Conservation (phyloP, 2,113 vertebrate species). For the Zeus faber region DNA sequence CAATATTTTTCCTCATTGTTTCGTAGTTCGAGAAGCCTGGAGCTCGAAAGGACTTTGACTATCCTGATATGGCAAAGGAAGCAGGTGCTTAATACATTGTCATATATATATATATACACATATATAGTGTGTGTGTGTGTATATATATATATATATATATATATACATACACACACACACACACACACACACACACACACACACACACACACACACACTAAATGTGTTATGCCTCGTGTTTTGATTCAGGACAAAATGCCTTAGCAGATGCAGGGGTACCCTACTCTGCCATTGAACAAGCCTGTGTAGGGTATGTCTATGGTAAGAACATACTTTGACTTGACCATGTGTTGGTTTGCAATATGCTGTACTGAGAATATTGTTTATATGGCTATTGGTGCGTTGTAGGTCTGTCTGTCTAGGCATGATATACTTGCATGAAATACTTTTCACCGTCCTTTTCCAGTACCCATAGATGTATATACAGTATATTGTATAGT, state of each 20-base stretch:
- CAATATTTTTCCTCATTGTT: too few species aligned
- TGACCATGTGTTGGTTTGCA: not conserved
- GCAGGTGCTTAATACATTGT: slow-evolving; percentile 78
- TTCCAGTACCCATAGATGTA: not conserved
- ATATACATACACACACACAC: not conserved
- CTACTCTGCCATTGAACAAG: slow-evolving; percentile 88
- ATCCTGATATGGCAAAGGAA: slow-evolving; percentile 93
- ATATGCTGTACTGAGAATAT: too few species aligned
- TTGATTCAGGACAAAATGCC: slow-evolving; percentile 81
- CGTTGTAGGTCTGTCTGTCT: too few species aligned
- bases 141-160: not conserved
- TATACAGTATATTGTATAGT: not conserved
- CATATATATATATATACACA: not conserved
- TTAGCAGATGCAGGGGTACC: slow-evolving; percentile 86
- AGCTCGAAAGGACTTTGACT: slow-evolving; percentile 71
- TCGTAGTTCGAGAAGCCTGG: slow-evolving; percentile 86
- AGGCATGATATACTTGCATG: too few species aligned
- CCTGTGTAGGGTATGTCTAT: slow-evolving; percentile 91
- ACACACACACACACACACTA: not conserved
- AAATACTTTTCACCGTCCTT: not conserved
- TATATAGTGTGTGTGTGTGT: not conserved
- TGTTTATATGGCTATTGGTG: not conserved
- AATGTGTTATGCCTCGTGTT: not conserved
- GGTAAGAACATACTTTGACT: slow-evolving; percentile 68
- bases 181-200: not conserved